Evolutionary conservation across 1,140 invertebrate species (phyloP).

Genomic region (Nylanderia fulva): DNA sequence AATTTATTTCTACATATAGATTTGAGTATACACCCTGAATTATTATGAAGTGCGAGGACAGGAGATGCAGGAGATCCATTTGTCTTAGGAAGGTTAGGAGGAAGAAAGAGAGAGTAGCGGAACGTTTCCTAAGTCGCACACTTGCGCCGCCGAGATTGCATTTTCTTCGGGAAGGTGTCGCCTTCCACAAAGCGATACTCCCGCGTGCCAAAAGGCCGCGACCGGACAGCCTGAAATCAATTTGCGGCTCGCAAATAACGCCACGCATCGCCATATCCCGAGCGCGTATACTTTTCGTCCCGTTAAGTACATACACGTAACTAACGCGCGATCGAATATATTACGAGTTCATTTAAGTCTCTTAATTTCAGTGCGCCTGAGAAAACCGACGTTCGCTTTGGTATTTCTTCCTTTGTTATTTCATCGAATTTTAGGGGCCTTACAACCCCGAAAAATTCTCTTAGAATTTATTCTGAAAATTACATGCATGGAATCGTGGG

Average conservation of each 20-base stretch:
- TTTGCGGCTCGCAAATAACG: slow-evolving; percentile 53
- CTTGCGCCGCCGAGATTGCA: slow-evolving; percentile 43
- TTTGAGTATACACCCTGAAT: no score
- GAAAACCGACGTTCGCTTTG: background rate
- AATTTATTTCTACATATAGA: no score
- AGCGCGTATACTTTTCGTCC: background rate
- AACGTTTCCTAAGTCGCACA: slow-evolving; percentile 39
- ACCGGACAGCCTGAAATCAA: slow-evolving; percentile 61
- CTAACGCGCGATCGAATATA: background rate
- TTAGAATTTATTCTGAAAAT: no score
- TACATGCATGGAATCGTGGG: no score
- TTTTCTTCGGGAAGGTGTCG: slow-evolving; percentile 60
- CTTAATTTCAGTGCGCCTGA: background rate
- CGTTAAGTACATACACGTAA: no score
- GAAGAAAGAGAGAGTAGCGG: background rate
- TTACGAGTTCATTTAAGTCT: background rate
- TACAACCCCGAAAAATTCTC: no score
- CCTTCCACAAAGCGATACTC: slow-evolving; percentile 51
- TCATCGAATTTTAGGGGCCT: no score
- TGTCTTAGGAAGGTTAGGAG: background rate
- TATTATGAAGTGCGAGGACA: background rate
- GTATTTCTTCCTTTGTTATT: background rate
- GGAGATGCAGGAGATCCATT: background rate
- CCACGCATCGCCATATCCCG: background rate
- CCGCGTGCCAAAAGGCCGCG: slow-evolving; percentile 40